These are phyloP conservation scores for Alca torda DNA, from an alignment of 2,797 vertebrate species.

Conservation along the genomic window DNA sequence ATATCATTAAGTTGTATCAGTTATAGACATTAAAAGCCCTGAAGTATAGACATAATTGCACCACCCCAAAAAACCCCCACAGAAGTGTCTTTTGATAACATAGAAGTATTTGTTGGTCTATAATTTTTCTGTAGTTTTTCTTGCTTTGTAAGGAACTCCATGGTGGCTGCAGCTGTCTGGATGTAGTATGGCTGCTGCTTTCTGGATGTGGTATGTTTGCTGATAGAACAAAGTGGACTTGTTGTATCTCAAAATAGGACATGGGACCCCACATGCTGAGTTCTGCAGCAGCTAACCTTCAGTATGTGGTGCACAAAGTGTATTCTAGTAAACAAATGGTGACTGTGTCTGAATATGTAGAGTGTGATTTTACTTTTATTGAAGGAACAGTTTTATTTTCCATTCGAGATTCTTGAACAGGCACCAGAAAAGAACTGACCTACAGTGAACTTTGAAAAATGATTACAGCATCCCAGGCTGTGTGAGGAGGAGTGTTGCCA, in stretches of 20 bases:
- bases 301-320: not conserved
- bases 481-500: not conserved
- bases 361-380: not conserved
- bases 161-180: not conserved
- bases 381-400: not conserved
- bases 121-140: not conserved
- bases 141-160: not conserved
- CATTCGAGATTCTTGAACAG: not conserved
- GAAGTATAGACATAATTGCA: not conserved
- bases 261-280: not conserved
- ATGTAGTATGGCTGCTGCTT: not conserved
- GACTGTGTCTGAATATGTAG: not conserved
- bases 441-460: not conserved
- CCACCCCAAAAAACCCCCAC: rapidly evolving
- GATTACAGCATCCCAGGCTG: not conserved
- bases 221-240: not conserved
- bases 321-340: not conserved
- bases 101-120: not conserved
- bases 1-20: not conserved
- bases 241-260: not conserved
- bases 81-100: not conserved
- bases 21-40: not conserved
- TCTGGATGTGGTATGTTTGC: rapidly evolving
- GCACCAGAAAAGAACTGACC: not conserved
- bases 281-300: not conserved